Evolutionary conservation across 2,113 vertebrate genomes (phyloP).

Genomic region (Lamprologus sp.): DNA sequence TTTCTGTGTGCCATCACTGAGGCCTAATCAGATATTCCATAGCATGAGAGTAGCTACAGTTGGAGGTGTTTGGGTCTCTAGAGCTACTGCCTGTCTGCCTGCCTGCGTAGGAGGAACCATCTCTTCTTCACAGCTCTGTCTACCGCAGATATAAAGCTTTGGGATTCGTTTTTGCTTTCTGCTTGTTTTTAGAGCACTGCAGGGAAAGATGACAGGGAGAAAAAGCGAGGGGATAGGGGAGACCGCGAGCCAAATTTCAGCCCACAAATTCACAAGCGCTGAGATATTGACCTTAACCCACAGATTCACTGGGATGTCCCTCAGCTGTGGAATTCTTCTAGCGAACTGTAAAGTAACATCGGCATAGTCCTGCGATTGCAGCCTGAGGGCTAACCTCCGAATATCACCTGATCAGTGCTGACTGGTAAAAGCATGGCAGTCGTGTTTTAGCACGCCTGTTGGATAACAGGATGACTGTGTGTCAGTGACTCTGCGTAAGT

Average conservation of each 20-base stretch:
- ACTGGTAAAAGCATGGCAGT: not conserved
- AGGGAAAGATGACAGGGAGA: not conserved
- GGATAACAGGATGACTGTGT: not conserved
- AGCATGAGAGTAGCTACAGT: constrained; percentile 10
- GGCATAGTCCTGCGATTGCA: not conserved
- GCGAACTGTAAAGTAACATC: not conserved
- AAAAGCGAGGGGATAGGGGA: not conserved
- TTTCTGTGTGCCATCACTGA: not conserved
- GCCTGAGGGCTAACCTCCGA: not conserved
- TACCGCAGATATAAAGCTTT: constrained; percentile 25
- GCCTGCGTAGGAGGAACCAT: constrained; percentile 55
- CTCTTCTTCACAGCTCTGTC: constrained; percentile 45
- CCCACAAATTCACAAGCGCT: constrained; percentile 24
- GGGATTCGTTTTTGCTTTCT: constrained; percentile 24
- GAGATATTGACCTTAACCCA: constrained; percentile 11
- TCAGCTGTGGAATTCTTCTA: not conserved
- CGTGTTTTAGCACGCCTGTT: not conserved
- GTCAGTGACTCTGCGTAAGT: not conserved
- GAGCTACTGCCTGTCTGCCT: constrained; percentile 36
- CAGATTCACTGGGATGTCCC: constrained; percentile 26
- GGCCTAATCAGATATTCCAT: constrained; percentile 7
- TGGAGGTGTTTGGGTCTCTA: constrained; percentile 35
- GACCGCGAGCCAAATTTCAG: constrained; percentile 3
- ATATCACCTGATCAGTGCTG: not conserved
- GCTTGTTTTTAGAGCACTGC: constrained; percentile 1